Conservation (phyloP, 2,888 invertebrate species). For the Tenthredo notha region DNA sequence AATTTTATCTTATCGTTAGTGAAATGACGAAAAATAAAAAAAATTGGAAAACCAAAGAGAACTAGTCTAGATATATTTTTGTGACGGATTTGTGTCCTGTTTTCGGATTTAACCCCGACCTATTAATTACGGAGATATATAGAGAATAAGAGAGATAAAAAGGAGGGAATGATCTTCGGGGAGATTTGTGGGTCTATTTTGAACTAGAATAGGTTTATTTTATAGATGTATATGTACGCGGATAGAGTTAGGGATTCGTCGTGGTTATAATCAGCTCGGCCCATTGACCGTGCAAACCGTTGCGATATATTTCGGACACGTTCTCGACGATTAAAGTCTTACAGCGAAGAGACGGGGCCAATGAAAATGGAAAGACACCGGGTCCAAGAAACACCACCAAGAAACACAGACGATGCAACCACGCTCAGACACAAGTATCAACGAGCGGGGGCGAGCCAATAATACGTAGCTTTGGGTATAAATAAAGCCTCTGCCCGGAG, state of each 20-base stretch:
- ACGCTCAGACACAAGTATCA: slow-evolving; percentile 5
- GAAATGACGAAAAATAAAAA: background rate
- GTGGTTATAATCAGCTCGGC: slow-evolving; percentile 39
- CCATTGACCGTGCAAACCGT: slow-evolving; percentile 47
- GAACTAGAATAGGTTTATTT: background rate
- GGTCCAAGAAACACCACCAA: slow-evolving; percentile 34
- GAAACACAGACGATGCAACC: background rate
- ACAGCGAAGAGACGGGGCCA: slow-evolving; percentile 1
- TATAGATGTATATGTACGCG: background rate
- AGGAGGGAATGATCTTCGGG: background rate
- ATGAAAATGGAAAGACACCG: slow-evolving; percentile 43
- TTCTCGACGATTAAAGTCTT: slow-evolving; percentile 47
- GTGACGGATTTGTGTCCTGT: background rate
- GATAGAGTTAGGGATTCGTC: background rate
- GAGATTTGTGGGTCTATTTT: slow-evolving; percentile 36
- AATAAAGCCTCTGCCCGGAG: slow-evolving; percentile 74
- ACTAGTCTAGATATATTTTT: background rate
- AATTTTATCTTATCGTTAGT: background rate
- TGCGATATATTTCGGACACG: slow-evolving; percentile 47
- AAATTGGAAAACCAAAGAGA: background rate
- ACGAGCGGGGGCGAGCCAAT: slow-evolving; percentile 76
- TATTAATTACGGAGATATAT: slow-evolving; percentile 2
- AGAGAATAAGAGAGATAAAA: background rate
- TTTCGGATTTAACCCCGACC: slow-evolving; percentile 7
- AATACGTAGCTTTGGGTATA: slow-evolving; percentile 76